Evolutionary conservation across 1,140 invertebrate genomes (phyloP).

Genomic region (Zaprionus lachaisei): DNA sequence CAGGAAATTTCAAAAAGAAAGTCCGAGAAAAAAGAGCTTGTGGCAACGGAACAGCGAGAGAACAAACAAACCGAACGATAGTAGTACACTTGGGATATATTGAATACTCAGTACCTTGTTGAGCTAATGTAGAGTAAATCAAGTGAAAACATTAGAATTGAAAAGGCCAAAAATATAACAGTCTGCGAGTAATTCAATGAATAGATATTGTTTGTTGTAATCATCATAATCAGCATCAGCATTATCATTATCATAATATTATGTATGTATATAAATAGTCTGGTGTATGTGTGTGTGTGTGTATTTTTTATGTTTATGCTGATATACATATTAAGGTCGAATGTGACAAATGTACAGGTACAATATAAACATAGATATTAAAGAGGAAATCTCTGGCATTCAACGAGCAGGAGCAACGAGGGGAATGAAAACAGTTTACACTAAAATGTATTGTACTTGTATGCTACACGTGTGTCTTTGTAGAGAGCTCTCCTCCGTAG

Average conservation of each 20-base stretch:
- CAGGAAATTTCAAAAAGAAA: conserved; percentile 40
- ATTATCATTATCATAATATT: conserved; percentile 27
- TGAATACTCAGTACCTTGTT: conserved; percentile 75
- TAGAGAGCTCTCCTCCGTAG: neutral
- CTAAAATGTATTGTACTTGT: conserved; percentile 2
- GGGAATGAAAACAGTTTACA: conserved; percentile 12
- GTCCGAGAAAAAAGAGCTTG: conserved; percentile 58
- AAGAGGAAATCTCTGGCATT: conserved; percentile 28
- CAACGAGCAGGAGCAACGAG: conserved; percentile 28
- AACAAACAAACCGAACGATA: conserved; percentile 66
- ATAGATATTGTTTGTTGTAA: conserved; percentile 70
- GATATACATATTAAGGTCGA: neutral
- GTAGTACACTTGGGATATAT: conserved; percentile 60
- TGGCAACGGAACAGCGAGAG: conserved; percentile 49
- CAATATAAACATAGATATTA: conserved; percentile 23
- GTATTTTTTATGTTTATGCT: conserved; percentile 11
- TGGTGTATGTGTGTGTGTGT: neutral
- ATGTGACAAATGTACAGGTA: conserved; percentile 3
- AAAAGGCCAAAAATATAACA: conserved; percentile 85
- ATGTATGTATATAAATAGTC: conserved; percentile 11
- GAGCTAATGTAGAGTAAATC: conserved; percentile 85
- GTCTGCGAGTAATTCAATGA: conserved; percentile 74
- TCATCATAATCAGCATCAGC: conserved; percentile 45
- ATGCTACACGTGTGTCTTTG: conserved; percentile 6
- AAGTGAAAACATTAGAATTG: conserved; percentile 85